phyloP scores from a whole-genome alignment of 2,113 vertebrate species.

The Poeciliopsis prolifica region DNA sequence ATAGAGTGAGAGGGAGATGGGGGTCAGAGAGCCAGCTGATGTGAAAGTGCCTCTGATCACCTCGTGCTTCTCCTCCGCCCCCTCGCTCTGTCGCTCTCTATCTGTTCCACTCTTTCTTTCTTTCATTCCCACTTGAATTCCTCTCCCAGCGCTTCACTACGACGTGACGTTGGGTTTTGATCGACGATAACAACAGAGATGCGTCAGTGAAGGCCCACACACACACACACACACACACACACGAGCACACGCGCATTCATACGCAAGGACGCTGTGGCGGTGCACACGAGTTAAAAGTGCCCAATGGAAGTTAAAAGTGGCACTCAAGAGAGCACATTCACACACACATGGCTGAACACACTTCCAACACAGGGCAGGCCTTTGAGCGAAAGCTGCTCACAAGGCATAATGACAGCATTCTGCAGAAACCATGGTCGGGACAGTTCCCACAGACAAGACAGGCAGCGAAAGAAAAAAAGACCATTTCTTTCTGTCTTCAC shows the following conservation, averaged over 20 bases:
- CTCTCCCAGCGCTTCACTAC: slow-evolving; percentile 72
- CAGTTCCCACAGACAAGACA: slow-evolving; percentile 81
- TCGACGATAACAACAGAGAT: slow-evolving; percentile 72
- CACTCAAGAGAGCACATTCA: slow-evolving; percentile 17
- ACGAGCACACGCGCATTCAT: not conserved
- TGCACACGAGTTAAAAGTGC: slow-evolving; percentile 43
- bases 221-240: slow-evolving; percentile 46
- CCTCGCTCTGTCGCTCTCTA: slow-evolving; percentile 63
- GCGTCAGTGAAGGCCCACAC: slow-evolving; percentile 72
- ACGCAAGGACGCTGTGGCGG: slow-evolving; percentile 2
- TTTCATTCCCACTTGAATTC: slow-evolving; percentile 75
- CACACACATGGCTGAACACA: slow-evolving; percentile 49
- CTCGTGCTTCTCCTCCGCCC: slow-evolving; percentile 72
- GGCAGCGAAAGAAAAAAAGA: slow-evolving; percentile 65
- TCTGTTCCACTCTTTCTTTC: slow-evolving; percentile 67
- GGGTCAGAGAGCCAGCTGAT: slow-evolving; percentile 69
- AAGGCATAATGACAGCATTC: slow-evolving; percentile 81
- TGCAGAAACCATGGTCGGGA: slow-evolving; percentile 66
- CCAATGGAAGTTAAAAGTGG: slow-evolving; percentile 56
- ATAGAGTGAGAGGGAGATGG: slow-evolving; percentile 38
- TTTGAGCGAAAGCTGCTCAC: slow-evolving; percentile 66
- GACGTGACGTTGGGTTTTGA: slow-evolving; percentile 67
- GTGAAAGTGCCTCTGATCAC: slow-evolving; percentile 73
- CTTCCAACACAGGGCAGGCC: slow-evolving; percentile 65
- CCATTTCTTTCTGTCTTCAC: slow-evolving; percentile 74